Evolutionary conservation across 2,888 invertebrate genomes (phyloP).

Genomic region (Hedya salicella): DNA sequence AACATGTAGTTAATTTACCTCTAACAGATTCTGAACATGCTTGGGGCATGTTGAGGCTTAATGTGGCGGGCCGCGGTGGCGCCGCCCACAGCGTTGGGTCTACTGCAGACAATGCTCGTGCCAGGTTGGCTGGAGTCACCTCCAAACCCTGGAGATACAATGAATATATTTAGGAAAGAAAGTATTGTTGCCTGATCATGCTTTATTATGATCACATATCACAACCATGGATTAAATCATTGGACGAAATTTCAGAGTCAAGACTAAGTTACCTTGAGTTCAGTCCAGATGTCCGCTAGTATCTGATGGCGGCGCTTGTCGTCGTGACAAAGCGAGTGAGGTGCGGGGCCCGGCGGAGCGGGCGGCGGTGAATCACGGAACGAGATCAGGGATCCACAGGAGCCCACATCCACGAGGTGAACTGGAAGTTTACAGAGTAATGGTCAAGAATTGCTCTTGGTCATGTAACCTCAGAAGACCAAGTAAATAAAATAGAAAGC

Average conservation of each 20-base stretch:
- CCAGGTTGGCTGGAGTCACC: conserved; percentile 86
- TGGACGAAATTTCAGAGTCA: neutral
- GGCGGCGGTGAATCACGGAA: conserved; percentile 80
- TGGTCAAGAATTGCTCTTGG: neutral
- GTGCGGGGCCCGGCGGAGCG: conserved; percentile 64
- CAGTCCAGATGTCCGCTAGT: conserved; percentile 87
- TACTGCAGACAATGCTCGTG: conserved; percentile 86
- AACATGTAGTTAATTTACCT: conserved; percentile 54
- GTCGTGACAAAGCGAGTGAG: conserved; percentile 84
- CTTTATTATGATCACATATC: too few species aligned
- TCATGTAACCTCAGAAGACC: conserved; percentile 57
- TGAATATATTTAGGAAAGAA: neutral
- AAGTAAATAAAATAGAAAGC: too few species aligned
- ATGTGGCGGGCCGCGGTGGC: conserved; percentile 88
- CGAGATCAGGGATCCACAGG: conserved; percentile 79
- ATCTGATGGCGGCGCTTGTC: conserved; percentile 87
- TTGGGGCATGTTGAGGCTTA: conserved; percentile 88
- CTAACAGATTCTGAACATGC: conserved; percentile 68
- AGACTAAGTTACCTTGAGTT: conserved; percentile 75
- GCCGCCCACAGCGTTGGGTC: conserved; percentile 89
- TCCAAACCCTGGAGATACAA: conserved; percentile 78
- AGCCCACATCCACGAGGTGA: conserved; percentile 77
- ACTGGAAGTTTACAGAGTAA: conserved; percentile 59
- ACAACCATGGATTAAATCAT: neutral
- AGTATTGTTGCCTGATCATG: neutral